Conservation (phyloP, 2,113 vertebrate genomes). For the Numida meleagris region DNA sequence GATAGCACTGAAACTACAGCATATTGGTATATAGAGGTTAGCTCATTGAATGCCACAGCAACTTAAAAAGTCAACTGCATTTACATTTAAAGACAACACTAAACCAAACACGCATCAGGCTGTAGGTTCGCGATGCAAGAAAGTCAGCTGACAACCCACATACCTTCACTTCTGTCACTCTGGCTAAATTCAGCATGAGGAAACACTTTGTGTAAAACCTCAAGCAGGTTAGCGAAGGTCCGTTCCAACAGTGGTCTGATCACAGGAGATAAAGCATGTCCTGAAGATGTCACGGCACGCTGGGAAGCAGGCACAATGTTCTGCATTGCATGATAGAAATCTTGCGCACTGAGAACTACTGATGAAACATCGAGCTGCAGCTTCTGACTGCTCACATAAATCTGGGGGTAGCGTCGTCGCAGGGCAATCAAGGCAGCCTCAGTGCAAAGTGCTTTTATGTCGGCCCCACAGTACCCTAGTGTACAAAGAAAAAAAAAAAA, state of each 20-base stretch:
- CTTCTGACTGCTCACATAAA: slow-evolving; percentile 95
- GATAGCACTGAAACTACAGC: background rate
- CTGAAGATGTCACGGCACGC: slow-evolving; percentile 89
- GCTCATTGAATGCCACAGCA: background rate
- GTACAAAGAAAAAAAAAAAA: slow-evolving; percentile 21
- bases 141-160: background rate
- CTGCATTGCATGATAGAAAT: slow-evolving; percentile 94
- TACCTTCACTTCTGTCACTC: slow-evolving; percentile 89
- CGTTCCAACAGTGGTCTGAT: slow-evolving; percentile 90
- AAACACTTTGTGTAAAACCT: slow-evolving; percentile 91
- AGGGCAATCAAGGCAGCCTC: slow-evolving; percentile 95
- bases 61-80: background rate
- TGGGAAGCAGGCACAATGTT: slow-evolving; percentile 96
- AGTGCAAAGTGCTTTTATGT: slow-evolving; percentile 99
- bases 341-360: slow-evolving; percentile 90
- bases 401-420: slow-evolving; percentile 95
- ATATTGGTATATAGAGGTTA: background rate
- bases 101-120: background rate
- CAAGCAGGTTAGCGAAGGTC: slow-evolving; percentile 83
- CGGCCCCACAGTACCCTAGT: slow-evolving; percentile 96
- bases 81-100: background rate
- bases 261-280: slow-evolving; percentile 88
- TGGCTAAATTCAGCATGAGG: slow-evolving; percentile 92
- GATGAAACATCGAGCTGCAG: slow-evolving; percentile 93
- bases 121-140: background rate